phyloP scores from a whole-genome alignment of 2,113 vertebrate genomes.

The Eulemur macaco region DNA sequence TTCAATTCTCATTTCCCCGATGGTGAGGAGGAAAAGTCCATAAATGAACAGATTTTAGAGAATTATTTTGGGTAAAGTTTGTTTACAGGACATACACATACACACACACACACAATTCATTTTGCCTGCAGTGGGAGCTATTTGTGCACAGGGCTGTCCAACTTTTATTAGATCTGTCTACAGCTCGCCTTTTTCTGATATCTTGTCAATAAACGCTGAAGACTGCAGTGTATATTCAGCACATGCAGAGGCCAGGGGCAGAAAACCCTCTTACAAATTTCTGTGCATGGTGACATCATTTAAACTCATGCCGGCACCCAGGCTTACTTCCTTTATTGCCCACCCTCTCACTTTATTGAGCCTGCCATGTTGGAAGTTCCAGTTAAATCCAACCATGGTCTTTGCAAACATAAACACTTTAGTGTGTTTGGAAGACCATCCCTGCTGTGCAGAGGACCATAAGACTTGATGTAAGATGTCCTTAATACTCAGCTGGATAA shows the following conservation, averaged over 20 bases:
- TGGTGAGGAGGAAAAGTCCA: conserved; percentile 39
- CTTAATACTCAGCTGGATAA: neutral
- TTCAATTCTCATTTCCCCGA: conserved; percentile 68
- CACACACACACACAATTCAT: neutral
- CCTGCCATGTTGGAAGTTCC: neutral
- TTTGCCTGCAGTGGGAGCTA: conserved; percentile 28
- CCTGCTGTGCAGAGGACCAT: neutral
- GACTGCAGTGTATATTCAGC: neutral
- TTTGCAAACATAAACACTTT: neutral
- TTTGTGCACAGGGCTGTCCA: conserved; percentile 11
- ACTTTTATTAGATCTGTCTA: conserved; percentile 55
- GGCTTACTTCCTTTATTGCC: neutral
- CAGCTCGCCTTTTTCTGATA: conserved; percentile 50
- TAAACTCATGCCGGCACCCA: neutral
- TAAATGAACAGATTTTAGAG: conserved; percentile 60
- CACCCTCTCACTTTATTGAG: neutral
- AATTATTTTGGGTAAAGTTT: conserved; percentile 64
- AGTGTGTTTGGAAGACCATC: neutral
- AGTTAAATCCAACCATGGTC: neutral
- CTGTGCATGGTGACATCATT: neutral
- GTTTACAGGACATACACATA: conserved; percentile 28
- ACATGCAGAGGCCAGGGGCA: neutral
- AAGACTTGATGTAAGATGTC: neutral
- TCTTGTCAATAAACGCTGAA: conserved; percentile 60
- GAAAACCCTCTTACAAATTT: neutral